phyloP scores from a whole-genome alignment of 2,797 vertebrate species.

The Philypnodon macrostomus region DNA sequence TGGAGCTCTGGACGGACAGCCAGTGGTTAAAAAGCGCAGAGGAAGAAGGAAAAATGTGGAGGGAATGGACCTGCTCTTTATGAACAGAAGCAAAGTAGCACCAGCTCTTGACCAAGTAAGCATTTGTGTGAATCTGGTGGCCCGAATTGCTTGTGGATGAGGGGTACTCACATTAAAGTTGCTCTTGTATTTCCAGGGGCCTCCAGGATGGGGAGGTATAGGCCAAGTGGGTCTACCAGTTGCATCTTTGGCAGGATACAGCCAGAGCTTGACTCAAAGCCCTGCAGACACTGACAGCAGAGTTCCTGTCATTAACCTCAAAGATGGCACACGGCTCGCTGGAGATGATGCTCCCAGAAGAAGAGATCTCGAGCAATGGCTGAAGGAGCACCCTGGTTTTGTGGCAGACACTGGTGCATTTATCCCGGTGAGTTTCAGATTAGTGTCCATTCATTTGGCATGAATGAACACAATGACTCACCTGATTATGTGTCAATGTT shows the following conservation, averaged over 20 bases:
- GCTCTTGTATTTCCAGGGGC: conserved; percentile 67
- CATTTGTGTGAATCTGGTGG: not conserved
- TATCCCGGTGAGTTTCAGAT: conserved; percentile 83
- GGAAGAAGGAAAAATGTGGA: conserved; percentile 97
- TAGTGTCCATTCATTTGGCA: not conserved
- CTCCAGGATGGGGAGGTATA: conserved; percentile 81
- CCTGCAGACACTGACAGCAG: conserved; percentile 84
- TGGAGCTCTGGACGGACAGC: conserved; percentile 85
- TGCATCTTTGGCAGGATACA: conserved; percentile 66
- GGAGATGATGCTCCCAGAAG: conserved; percentile 94
- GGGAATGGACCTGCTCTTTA: conserved; percentile 90
- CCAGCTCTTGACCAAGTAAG: conserved; percentile 81
- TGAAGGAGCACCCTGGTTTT: conserved; percentile 93
- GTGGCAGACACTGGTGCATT: conserved; percentile 95
- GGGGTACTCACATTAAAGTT: not conserved
- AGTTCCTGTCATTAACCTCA: conserved; percentile 95
- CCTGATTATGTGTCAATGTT: not conserved
- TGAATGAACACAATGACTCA: not conserved
- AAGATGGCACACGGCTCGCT: conserved; percentile 95
- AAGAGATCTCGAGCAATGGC: conserved; percentile 93
- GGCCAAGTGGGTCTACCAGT: conserved; percentile 77
- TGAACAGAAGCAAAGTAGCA: conserved; percentile 84
- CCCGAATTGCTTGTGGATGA: not conserved
- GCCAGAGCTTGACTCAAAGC: conserved; percentile 74
- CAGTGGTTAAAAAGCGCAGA: conserved; percentile 87